Base-by-base conservation (phyloP, 2,797 vertebrate genomes). In the Anisognathus igniventris region DNA sequence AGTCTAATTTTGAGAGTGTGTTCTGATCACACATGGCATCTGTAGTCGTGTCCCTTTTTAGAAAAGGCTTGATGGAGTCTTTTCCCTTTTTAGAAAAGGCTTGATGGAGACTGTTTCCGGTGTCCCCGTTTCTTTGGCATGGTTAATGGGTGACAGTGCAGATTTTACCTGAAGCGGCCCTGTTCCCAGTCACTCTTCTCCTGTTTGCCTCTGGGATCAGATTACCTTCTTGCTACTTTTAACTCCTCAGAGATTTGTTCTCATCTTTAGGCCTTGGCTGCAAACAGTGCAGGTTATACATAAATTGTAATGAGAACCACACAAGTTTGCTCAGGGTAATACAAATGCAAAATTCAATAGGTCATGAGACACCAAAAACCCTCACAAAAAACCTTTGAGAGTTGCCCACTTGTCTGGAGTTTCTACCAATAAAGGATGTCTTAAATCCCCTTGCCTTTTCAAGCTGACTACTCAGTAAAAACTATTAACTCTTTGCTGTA, bases 291-390 rank as follows among this genome's bases (percentile, higher is more conserved):
- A 64, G 37, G 23, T 91, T 91, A 81, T 91, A 66, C 74, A 66
- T 62, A 90, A 87, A 87, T 76, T 62, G 71, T 85, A 82, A 91
- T 64, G 44, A 82, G 67, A 93, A 87, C 35, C 71, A 58, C 66
- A 88, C 72, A 88, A 83, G 31, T 73, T 90, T 4, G 2, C 40
- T 73, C 44, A 89, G 78, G n/a, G 28, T 65, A 64, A 51, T 73
- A 65, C 39, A 82, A 85, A 87, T 76, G 67, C 67, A 92, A 89
- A 92, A 89, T 87, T 85, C 58, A 77, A 53, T 65, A 57, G 91
- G 70, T 68, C 44, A 42, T 65, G 62, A 85, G 67, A 85, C 44
- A 85, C 44, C 13, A 12, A 89, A 88, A 81, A 19, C 54, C n/a
- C 7, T 77, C 76, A 88, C 58, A 79, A 93, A 84, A 92, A 64